Evolutionary conservation across 2,888 invertebrate genomes (phyloP), one percentile per base, ranked within the genome.

Genomic region (Panzeria rudis): DNA sequence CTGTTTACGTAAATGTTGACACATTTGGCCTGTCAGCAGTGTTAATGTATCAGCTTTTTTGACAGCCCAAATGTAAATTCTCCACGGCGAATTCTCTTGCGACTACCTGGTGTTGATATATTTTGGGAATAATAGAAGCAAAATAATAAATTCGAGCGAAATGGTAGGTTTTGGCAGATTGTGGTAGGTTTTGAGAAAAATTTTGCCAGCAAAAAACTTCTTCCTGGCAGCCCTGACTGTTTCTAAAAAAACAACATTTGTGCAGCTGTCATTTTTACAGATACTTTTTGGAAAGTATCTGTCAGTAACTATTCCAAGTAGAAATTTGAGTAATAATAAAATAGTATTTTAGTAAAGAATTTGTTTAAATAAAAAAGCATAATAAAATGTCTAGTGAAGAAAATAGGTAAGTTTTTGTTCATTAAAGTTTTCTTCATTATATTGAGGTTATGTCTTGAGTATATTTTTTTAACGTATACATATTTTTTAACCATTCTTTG

Each of bases 351-450:
- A 64, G 32, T 17, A 25, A 44, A 0, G 38, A 15, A 35, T 23
- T 38, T 15, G 2, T 23, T 32, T 29, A 8, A 32, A 17, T 50
- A 25, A 50, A 20, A 25, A 11, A 54, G 0, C 4, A 9, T 6
- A 44, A 17, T 13, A 79, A 77, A 73, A 89, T 89, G 89, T 87
- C 88, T 38, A 88, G 87, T 56, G 88, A 88, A 15, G 89, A 89
- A 54, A 88, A 89, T 81, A 88, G 88, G 89, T 89, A 75, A 86
- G 86, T 64, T 44, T 50, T n/a, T 59, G 0, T 17, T 11, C 3
- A 15, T 50, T n/a, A 0, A 9, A 25, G 7, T 15, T 23, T 2
- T 59, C 5, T 32, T 0, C 35, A 32, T 38, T 11, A 44, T 20
- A 1, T 78, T 87, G 78, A 86, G 87, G 88, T 89, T 88, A 88